These are phyloP conservation scores for Nannoperca obscura DNA, from an alignment of 2,797 vertebrate genomes.

Conservation along the genomic window DNA sequence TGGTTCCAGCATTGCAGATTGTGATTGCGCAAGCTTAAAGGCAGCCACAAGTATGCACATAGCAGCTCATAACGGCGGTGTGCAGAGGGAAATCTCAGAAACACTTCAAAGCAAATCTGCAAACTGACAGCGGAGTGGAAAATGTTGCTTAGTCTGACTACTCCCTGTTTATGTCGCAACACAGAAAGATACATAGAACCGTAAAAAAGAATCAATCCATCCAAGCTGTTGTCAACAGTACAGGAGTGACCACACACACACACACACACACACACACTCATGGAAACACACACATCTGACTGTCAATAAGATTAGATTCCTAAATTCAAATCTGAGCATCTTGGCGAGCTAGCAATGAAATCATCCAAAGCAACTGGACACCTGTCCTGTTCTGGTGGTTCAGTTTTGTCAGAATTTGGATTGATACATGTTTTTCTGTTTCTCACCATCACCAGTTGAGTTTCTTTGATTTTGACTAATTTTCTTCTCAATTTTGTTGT, in stretches of 20 bases:
- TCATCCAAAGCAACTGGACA: conserved; percentile 4
- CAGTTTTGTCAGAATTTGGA: not conserved
- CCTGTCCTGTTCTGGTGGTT: not conserved
- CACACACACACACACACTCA: not conserved
- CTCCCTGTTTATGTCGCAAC: conserved; percentile 35
- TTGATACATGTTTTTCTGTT: not conserved
- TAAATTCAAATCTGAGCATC: conserved; percentile 2
- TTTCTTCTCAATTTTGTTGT: not conserved
- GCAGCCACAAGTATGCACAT: conserved; percentile 45
- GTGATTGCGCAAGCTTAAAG: conserved; percentile 25
- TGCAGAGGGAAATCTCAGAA: conserved; percentile 34
- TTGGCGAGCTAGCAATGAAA: conserved; percentile 1
- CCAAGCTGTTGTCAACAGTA: conserved; percentile 24
- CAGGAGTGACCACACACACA: conserved; percentile 7
- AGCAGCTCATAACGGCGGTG: conserved; percentile 42
- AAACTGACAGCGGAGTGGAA: conserved; percentile 44
- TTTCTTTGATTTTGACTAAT: conserved; percentile 20
- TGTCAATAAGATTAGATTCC: conserved; percentile 1
- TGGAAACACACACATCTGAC: conserved; percentile 20
- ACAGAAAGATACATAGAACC: conserved; percentile 19
- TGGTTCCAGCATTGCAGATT: conserved; percentile 26
- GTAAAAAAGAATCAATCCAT: conserved; percentile 28
- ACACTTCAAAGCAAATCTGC: conserved; percentile 44
- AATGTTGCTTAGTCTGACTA: conserved; percentile 41
- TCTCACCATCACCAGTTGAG: not conserved